Conservation (phyloP, 2,888 invertebrate genomes). For the Drosophila helvetica region DNA sequence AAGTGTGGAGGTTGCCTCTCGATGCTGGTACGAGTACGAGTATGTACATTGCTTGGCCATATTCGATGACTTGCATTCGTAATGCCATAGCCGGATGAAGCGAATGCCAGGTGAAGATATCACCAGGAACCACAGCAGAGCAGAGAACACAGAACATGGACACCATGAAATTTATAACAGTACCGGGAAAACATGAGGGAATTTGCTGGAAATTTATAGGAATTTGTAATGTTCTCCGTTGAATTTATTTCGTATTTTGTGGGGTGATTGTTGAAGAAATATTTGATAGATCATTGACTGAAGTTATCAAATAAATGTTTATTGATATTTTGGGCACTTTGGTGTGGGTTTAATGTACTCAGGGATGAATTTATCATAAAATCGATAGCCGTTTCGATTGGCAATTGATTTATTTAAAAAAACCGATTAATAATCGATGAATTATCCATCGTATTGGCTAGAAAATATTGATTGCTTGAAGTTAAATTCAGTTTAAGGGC, state of each 20-base stretch:
- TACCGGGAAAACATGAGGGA: slow-evolving; percentile 6
- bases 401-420: too few species aligned
- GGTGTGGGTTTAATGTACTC: too few species aligned
- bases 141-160: slow-evolving; percentile 49
- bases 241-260: not conserved
- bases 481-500: too few species aligned
- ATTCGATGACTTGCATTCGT: slow-evolving; percentile 67
- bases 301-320: too few species aligned
- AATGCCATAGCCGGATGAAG: slow-evolving; percentile 73
- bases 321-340: too few species aligned
- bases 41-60: slow-evolving; percentile 48
- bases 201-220: slow-evolving; percentile 11
- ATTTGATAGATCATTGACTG: not conserved
- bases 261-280: not conserved
- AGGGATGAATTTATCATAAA: too few species aligned
- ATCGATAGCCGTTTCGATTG: too few species aligned
- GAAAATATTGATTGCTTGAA: too few species aligned
- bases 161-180: slow-evolving; percentile 37
- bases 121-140: slow-evolving; percentile 9
- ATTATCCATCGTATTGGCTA: too few species aligned
- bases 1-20: slow-evolving; percentile 25
- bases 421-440: too few species aligned
- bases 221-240: not conserved
- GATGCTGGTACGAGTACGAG: not conserved
- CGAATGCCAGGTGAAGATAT: slow-evolving; percentile 35